Evolutionary conservation across 2,888 invertebrate species (phyloP), one percentile per base, ranked within the genome.

Genomic region (Acanthosepion pharaonis): DNA sequence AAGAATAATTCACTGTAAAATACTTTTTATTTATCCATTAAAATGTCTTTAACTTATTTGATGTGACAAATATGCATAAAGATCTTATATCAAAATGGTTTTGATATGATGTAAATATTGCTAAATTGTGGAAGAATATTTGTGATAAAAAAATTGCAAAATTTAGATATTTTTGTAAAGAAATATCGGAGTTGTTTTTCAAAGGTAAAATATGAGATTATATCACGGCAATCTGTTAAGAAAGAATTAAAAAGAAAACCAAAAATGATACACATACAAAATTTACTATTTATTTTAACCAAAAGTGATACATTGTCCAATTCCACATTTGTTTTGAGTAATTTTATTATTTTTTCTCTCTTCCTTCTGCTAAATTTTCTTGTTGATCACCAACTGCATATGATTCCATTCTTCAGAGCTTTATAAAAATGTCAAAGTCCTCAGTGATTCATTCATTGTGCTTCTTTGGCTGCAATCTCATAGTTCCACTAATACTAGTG

Each of bases 361-460:
- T 2, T 59, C 23, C 59, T 59, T 20, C 55, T 18, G 20, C 20
- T 55, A 15, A 55, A 55, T 5, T 59, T 59, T 59, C 59, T 23
- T 59, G 59, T 59, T 59, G 59, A 59, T 59, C 20, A 78, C 78
- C 28, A 78, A 78, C 78, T 28, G 78, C n/a, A 78, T 78, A n/a
- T n/a, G 28, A n/a, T 78, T n/a, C n/a, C n/a, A 78, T 78, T n/a
- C 78, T n/a, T 15, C 11, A 78, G 78, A 78, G n/a, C 78, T 28
- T 78, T n/a, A n/a, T 78, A n/a, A 78, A 64, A 28, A 78, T 78
- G 78, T n/a, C 78, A 78, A 78, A n/a, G 78, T 78, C 78, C 78
- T 11, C 28, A n/a, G 78, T 28, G 78, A 78, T 78, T 78, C 28
- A 78, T 78, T 64, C 64, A 64, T 28, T 64, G 25, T 6, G 11